These are phyloP conservation scores for Azorinus chamasolen DNA, from an alignment of 2,888 invertebrate genomes.

Conservation along the genomic window DNA sequence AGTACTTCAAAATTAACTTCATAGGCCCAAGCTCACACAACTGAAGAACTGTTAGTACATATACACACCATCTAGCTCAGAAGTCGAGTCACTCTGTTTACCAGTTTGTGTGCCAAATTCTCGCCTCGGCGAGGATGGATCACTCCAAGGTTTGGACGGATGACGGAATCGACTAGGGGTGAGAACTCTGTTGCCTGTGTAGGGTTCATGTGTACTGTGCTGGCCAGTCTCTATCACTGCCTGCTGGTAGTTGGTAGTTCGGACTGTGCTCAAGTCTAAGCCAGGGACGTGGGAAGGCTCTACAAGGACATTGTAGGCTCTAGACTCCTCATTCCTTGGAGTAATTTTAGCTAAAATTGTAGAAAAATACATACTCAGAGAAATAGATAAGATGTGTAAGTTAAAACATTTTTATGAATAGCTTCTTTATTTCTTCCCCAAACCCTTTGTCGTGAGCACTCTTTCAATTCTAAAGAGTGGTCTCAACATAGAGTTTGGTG, in stretches of 20 bases:
- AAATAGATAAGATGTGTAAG: too few species aligned
- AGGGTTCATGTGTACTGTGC: constrained; percentile 67
- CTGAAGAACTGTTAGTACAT: constrained; percentile 26
- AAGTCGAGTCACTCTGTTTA: constrained; percentile 57
- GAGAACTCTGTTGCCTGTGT: constrained; percentile 87
- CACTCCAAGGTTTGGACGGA: constrained; percentile 60
- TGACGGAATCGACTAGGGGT: constrained; percentile 88
- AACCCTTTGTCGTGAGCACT: too few species aligned
- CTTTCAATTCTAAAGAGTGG: too few species aligned
- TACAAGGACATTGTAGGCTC: constrained; percentile 16
- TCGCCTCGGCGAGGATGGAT: constrained; percentile 70
- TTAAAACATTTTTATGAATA: too few species aligned
- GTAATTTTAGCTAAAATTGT: constrained; percentile 70
- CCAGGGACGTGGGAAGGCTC: constrained; percentile 70
- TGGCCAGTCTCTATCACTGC: constrained; percentile 8
- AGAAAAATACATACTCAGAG: too few species aligned
- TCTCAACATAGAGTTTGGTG: too few species aligned
- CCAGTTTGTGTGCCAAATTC: constrained; percentile 84
- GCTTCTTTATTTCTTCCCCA: too few species aligned
- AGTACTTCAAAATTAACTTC: too few species aligned
- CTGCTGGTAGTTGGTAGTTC: constrained; percentile 16
- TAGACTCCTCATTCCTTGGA: constrained; percentile 58
- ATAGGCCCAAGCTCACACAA: too few species aligned
- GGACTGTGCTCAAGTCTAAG: constrained; percentile 59
- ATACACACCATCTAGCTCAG: constrained; percentile 66